Conservation (phyloP, 37 sponge, comb jelly and placozoan species). For the Ianthella basta region DNA sequence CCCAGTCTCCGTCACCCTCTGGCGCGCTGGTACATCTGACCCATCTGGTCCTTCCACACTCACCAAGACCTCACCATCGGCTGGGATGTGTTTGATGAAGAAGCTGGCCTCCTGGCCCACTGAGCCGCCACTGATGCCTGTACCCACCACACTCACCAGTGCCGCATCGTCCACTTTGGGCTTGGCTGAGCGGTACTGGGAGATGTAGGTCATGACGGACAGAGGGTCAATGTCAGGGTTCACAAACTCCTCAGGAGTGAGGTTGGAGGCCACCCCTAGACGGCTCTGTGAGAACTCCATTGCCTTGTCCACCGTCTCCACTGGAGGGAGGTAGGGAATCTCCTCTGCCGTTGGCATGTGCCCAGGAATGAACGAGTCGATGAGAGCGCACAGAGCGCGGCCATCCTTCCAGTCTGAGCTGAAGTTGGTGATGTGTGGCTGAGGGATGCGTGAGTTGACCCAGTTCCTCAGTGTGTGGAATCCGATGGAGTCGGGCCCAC, state of each 20-base stretch:
- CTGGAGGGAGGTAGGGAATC: constrained; percentile 3
- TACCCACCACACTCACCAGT: constrained; percentile 3
- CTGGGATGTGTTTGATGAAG: background rate
- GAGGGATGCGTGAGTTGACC: constrained; percentile 47
- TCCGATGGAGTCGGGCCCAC: constrained; percentile 47
- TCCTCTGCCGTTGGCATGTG: constrained; percentile 38
- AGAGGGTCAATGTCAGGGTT: constrained; percentile 44
- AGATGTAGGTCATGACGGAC: constrained; percentile 61
- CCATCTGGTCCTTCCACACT: constrained; percentile 38
- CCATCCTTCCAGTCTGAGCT: constrained; percentile 63
- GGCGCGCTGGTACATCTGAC: background rate
- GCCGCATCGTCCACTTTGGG: constrained; percentile 15
- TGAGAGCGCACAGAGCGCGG: constrained; percentile 50
- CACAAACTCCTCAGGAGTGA: constrained; percentile 54
- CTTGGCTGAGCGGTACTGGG: constrained; percentile 46
- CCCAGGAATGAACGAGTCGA: constrained; percentile 48
- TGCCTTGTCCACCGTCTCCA: constrained; percentile 42
- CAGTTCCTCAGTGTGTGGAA: constrained; percentile 44
- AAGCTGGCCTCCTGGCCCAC: constrained; percentile 35
- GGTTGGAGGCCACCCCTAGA: constrained; percentile 31
- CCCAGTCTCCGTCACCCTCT: constrained; percentile 1
- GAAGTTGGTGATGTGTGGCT: constrained; percentile 45
- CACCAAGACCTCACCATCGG: constrained; percentile 8
- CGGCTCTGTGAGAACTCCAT: constrained; percentile 49
- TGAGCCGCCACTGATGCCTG: constrained; percentile 33